Base-by-base conservation (phyloP, 2,888 invertebrate species). In the Hybos culiciformis region DNA sequence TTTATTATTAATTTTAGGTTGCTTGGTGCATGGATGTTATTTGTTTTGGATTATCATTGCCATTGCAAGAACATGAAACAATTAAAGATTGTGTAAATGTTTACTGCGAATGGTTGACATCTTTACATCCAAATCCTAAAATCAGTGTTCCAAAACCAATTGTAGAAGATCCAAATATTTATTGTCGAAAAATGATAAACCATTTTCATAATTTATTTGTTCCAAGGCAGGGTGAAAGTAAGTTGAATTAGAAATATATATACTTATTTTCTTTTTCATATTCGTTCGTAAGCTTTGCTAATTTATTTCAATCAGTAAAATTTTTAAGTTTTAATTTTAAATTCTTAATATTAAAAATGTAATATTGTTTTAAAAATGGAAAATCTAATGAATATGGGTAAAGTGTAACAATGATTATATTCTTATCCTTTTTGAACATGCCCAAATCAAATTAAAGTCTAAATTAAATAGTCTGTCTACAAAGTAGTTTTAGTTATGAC, bases 21-120 rank as follows among this genome's bases (percentile, higher is more conserved):
- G 78, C 80, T 60, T 85, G 84, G 84, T 84, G 84, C 47, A 77
- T 85, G 70, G 83, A 84, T 66, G 84, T 84, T 12, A 80, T 96
- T 48, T 86, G 94, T 56, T 93, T 80, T 67, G 94, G 96, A 0
- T 72, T 97, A 5, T 86, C 90, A 12, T 70, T 96, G 36, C 92
- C 93, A 0, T 68, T 96, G 37, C 74, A 79, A 26, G 94, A 96
- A 66, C 91, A 93, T 62, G 93, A 93, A 55, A 88, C 92, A 0
- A 83, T 96, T 41, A 82, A 92, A 50, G 93, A 94, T 65, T 96
- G 94, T 63, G 94, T 94, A 33, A 88, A 88, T 61, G 84, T 96
- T 26, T 96, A 96, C 61, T 94, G 93, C 63, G 92, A 96, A 59
- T 97, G 96, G 96, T 70, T 97, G 50, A 83, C 87, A 0, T 86